These are phyloP conservation scores for Sorex araneus DNA, from an alignment of 2,113 vertebrate genomes.

Conservation along the genomic window DNA sequence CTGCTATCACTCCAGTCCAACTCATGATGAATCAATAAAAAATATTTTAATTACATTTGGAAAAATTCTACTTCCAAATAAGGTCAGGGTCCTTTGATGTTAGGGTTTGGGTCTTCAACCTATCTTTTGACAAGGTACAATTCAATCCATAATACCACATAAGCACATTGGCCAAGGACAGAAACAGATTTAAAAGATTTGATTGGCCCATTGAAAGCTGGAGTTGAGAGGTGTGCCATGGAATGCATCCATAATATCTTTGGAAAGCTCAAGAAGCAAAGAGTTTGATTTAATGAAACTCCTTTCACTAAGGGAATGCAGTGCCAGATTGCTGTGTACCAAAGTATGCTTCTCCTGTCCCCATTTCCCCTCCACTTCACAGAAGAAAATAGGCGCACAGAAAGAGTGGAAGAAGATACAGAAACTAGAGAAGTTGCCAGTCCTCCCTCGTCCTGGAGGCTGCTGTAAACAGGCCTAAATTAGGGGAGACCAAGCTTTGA, in stretches of 20 bases:
- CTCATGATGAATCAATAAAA: too few relatives aligned
- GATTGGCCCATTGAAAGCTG: not conserved
- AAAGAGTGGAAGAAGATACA: not conserved
- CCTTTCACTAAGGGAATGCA: not conserved
- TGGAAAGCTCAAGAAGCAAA: not conserved
- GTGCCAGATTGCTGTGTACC: not conserved
- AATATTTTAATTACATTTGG: too few relatives aligned
- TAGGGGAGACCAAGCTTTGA: conserved; percentile 14
- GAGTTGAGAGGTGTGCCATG: not conserved
- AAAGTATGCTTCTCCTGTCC: not conserved
- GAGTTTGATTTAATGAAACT: conserved; percentile 13
- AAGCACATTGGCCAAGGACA: not conserved
- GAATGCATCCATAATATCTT: not conserved
- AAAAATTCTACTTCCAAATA: not conserved
- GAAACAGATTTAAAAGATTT: conserved; percentile 7
- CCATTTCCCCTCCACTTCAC: not conserved
- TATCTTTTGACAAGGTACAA: not conserved
- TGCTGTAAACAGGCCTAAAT: not conserved
- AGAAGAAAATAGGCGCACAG: not conserved
- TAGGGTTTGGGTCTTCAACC: not conserved
- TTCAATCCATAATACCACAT: not conserved
- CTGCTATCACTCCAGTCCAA: too few relatives aligned
- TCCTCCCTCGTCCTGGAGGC: not conserved
- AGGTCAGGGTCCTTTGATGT: not conserved
- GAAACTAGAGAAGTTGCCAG: not conserved